Evolutionary conservation across 2,797 vertebrate genomes (phyloP).

Genomic region (Trachops cirrhosus): DNA sequence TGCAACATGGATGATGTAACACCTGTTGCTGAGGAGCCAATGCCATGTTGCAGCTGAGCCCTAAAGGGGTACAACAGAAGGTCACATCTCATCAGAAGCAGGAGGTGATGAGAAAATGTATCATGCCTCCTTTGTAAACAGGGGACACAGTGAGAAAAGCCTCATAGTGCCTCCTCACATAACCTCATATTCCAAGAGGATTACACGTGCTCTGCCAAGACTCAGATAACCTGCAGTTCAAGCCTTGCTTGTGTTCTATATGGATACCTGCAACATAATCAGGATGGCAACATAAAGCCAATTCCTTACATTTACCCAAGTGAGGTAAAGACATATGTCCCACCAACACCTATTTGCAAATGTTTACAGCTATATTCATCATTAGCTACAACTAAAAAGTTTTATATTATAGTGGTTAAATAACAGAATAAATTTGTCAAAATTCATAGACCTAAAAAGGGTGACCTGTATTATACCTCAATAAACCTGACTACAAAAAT

Average conservation of each 20-base stretch:
- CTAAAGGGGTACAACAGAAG: not conserved
- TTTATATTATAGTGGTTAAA: not conserved
- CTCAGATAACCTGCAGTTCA: not conserved
- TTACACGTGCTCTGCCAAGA: not conserved
- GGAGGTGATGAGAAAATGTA: not conserved
- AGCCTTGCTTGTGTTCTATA: not conserved
- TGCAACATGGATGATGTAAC: not conserved
- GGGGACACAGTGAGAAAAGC: not conserved
- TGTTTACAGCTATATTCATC: not conserved
- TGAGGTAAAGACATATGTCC: not conserved
- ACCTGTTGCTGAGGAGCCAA: not conserved
- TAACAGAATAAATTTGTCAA: not conserved
- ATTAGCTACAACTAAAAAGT: not conserved
- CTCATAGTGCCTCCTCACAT: not conserved
- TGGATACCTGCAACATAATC: not conserved
- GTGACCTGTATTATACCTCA: not conserved
- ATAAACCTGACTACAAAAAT: slow-evolving; percentile 12
- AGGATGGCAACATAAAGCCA: not conserved
- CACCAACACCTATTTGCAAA: not conserved
- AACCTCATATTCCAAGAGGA: not conserved
- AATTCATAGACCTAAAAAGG: not conserved
- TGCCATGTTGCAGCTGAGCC: not conserved
- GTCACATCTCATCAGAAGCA: not conserved
- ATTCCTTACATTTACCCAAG: not conserved
- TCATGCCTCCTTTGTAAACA: not conserved